Percentiles rank a stretch among this genome's conserved stretches.
Evolutionary conservation across 2,797 vertebrate species (phyloP).

Genomic region (Pangasius larnaudii): DNA sequence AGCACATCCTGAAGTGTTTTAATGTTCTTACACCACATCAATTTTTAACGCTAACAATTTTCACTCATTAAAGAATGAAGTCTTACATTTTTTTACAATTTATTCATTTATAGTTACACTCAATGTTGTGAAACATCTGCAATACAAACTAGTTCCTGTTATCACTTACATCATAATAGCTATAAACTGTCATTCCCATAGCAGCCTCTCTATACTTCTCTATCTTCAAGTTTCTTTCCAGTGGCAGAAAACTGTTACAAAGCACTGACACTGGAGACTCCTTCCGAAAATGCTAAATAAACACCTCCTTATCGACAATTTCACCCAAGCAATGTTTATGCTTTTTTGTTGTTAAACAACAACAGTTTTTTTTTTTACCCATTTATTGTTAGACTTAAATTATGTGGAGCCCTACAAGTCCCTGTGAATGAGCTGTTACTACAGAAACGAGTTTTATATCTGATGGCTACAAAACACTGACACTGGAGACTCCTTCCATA

Average conservation of each 20-base stretch:
- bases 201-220: background rate
- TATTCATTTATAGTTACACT: too few species aligned
- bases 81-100: too few species aligned
- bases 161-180: background rate
- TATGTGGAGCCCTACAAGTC: background rate
- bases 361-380: background rate
- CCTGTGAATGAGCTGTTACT: background rate
- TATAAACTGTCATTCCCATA: background rate
- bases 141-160: background rate
- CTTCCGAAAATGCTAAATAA: too few species aligned
- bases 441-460: background rate
- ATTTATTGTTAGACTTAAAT: background rate
- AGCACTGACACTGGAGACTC: too few species aligned
- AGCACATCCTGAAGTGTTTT: background rate
- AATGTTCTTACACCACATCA: background rate
- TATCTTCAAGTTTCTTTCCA: too few species aligned
- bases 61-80: too few species aligned
- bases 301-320: too few species aligned
- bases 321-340: too few species aligned
- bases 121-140: background rate
- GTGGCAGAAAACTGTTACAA: too few species aligned
- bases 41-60: too few species aligned
- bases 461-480: background rate
- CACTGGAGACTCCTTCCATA: background rate
- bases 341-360: background rate